Evolutionary conservation across 2,113 vertebrate species (phyloP).

Genomic region (Otolemur garnettii): DNA sequence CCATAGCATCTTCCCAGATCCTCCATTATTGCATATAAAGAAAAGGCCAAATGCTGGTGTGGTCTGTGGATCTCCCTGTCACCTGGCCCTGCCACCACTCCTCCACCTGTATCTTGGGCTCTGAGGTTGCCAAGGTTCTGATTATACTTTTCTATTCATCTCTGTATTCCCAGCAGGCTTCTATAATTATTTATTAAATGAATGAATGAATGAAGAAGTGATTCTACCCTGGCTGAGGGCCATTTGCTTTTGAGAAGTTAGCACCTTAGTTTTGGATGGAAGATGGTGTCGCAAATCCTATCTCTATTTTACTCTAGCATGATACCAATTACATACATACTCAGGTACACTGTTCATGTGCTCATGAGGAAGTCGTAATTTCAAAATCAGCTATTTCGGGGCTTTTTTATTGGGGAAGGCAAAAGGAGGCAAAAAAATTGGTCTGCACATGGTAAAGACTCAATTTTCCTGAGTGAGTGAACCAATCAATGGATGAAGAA

Average conservation of each 20-base stretch:
- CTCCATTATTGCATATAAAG: neutral
- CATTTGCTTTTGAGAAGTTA: neutral
- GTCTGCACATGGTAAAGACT: neutral
- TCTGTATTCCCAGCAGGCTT: neutral
- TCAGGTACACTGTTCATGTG: neutral
- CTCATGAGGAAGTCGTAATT: conserved; percentile 15
- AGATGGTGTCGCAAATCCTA: neutral
- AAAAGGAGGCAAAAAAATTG: neutral
- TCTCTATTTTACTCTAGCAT: conserved; percentile 9
- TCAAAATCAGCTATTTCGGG: neutral
- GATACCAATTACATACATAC: neutral
- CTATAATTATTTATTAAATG: neutral
- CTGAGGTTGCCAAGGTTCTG: neutral
- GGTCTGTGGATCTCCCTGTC: neutral
- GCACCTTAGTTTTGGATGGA: neutral
- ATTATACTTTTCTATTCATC: neutral
- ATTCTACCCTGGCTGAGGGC: conserved; percentile 37
- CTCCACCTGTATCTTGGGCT: neutral
- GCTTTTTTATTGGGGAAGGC: neutral
- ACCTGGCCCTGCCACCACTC: neutral
- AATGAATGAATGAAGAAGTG: conserved; percentile 43
- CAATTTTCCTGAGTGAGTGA: neutral
- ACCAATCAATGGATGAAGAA: neutral
- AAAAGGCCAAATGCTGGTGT: neutral
- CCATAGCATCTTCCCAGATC: neutral